Evolutionary conservation across 1,140 invertebrate species (phyloP).

Genomic region (Pseudomyrmex gracilis): DNA sequence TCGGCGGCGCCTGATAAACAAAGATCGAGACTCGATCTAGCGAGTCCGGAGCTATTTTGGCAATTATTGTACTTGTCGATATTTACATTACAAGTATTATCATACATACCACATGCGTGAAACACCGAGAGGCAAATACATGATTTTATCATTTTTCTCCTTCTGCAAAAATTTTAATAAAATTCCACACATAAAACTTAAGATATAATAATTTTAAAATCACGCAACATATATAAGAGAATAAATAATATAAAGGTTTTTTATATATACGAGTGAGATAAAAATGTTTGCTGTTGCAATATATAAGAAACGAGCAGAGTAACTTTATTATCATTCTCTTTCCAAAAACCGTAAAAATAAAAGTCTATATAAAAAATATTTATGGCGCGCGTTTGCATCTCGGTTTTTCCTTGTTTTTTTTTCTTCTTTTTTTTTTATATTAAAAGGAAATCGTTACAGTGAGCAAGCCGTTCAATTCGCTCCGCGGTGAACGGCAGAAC

Average conservation of each 20-base stretch:
- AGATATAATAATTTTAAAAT: background rate
- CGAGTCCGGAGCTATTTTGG: conserved; percentile 68
- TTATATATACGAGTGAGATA: background rate
- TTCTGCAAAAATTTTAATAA: background rate
- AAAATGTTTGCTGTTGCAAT: background rate
- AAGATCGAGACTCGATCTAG: conserved; percentile 60
- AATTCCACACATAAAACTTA: background rate
- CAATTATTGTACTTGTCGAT: conserved; percentile 76
- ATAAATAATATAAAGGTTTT: background rate
- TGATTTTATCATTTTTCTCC: background rate
- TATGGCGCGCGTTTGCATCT: background rate
- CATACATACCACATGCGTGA: conserved; percentile 57
- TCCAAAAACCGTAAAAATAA: background rate
- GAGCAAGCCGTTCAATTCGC: conserved; percentile 29
- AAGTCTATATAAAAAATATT: background rate
- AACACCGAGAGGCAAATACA: conserved; percentile 44
- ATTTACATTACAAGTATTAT: conserved; percentile 72
- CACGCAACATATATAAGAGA: background rate
- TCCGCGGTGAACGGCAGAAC: background rate
- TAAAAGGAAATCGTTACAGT: conserved; percentile 22
- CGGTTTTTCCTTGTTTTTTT: background rate
- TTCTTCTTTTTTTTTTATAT: too few relatives aligned
- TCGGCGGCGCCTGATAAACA: conserved; percentile 53
- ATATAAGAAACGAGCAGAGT: too few relatives aligned
- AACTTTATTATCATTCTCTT: too few relatives aligned